Base-by-base conservation (phyloP, 2,888 invertebrate species). In the Melanchra persicariae region DNA sequence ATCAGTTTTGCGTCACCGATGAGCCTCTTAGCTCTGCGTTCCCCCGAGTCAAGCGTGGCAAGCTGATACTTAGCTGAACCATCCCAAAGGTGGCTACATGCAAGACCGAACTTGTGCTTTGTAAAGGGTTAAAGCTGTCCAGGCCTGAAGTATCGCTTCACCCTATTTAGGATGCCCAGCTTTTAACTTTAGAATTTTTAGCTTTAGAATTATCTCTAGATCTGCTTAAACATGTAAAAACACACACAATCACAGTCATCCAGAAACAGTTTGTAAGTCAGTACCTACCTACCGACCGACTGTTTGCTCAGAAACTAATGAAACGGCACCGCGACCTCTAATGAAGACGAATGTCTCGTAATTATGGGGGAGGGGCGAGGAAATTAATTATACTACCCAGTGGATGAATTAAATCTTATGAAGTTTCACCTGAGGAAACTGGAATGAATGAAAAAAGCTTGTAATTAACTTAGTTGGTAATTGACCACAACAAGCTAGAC, bases 341-440 rank as follows among this genome's bases (percentile, higher is more conserved):
- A 84, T 82, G 83, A 84, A 84, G 84, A 84, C 74, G 78, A 84
- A 84, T 84, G 84, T 62, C 61, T 59, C 49, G 80, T 82, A 81
- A 84, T 84, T 76, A 84, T 62, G 63, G 57, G 60, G 81, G 83
- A 45, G 82, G 77, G 68, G 82, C 40, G 1, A 40, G 66, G 37
- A 68, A 69, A 82, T 84, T 82, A 76, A 82, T 84, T 78, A 80
- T 72, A 63, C 62, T 57, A 66, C 59, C 62, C 43, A 65, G 30
- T 19, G 45, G 63, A 61, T 60, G 59, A 76, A 83, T 67, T 24
- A 65, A 76, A 79, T 79, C 76, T 72, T 58, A 79, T 54, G 17
- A 47, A 62, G 47, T 64, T 74, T 55, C 24, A 24, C 40, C 7
- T 34, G 12, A 19, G 17, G 12, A 26, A 40, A n/a, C 40, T 10